A percentile compares a stretch with the other conserved stretches of the same genome.
These are phyloP conservation scores for Clitarchus hookeri DNA, from an alignment of 2,888 invertebrate species.

Conservation along the genomic window DNA sequence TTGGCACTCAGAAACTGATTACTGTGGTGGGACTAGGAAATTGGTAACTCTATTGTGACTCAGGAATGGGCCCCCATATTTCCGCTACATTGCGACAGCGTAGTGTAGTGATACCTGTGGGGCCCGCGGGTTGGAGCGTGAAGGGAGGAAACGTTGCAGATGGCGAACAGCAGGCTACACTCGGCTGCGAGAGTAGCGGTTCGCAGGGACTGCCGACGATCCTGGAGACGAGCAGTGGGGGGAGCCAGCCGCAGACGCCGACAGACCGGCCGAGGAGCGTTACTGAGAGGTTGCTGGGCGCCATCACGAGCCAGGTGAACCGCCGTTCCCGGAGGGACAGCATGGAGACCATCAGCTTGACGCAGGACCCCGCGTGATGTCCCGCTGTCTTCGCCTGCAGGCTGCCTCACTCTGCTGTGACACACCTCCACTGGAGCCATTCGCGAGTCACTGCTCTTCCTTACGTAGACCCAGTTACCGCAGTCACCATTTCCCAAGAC, in stretches of 20 bases:
- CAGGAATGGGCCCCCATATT: too few species aligned
- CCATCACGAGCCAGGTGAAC: background rate
- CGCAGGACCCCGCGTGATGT: background rate
- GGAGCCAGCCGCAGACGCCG: slow-evolving; percentile 35
- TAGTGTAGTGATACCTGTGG: too few species aligned
- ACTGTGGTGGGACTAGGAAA: too few species aligned
- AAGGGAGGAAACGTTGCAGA: slow-evolving; percentile 19
- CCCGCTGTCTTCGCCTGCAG: background rate
- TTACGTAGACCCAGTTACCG: too few species aligned
- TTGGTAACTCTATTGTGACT: too few species aligned
- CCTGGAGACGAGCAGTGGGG: slow-evolving; percentile 48
- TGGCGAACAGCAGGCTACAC: background rate
- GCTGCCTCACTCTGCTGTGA: too few species aligned
- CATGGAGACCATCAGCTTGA: slow-evolving; percentile 11
- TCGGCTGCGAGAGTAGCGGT: slow-evolving; percentile 20
- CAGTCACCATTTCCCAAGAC: too few species aligned
- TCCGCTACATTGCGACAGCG: too few species aligned
- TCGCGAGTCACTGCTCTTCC: too few species aligned
- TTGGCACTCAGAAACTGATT: too few species aligned
- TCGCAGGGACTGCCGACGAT: slow-evolving; percentile 53
- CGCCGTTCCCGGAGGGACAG: background rate
- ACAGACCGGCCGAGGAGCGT: background rate
- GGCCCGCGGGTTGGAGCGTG: background rate
- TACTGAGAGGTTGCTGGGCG: background rate
- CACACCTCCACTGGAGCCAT: too few species aligned